These are phyloP conservation scores for Agrochola circellaris DNA, from an alignment of 2,888 invertebrate genomes.

Conservation along the genomic window DNA sequence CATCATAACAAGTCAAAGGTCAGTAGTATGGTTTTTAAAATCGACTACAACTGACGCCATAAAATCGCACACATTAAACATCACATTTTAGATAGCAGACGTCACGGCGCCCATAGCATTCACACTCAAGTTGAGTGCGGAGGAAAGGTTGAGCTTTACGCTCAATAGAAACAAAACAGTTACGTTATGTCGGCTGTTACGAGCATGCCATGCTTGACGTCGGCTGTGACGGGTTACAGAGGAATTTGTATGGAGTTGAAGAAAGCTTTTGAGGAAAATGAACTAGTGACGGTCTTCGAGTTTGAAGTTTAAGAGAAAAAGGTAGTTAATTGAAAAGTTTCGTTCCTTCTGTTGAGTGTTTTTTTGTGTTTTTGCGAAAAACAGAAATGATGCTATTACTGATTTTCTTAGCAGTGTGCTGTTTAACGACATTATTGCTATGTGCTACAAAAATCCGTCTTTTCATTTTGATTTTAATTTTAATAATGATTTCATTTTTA, in stretches of 20 bases:
- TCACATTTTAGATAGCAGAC: constrained; percentile 70
- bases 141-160: constrained; percentile 59
- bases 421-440: background rate
- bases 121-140: constrained; percentile 47
- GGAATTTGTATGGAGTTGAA: constrained; percentile 4
- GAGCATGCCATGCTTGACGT: constrained; percentile 3
- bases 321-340: background rate
- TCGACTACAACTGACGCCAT: background rate
- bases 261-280: constrained; percentile 20
- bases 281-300: background rate
- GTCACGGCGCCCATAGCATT: constrained; percentile 71
- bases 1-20: too few species aligned
- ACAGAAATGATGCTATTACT: background rate
- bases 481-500: too few species aligned
- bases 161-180: constrained; percentile 57
- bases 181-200: constrained; percentile 30
- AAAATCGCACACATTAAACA: constrained; percentile 66
- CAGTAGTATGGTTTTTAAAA: background rate
- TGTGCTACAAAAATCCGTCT: too few species aligned
- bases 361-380: background rate
- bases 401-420: background rate
- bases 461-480: background rate
- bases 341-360: background rate
- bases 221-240: background rate
- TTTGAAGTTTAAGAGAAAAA: background rate